These are phyloP conservation scores for Trichomalopsis sarcophagae DNA, from an alignment of 1,140 invertebrate genomes.

Conservation along the genomic window DNA sequence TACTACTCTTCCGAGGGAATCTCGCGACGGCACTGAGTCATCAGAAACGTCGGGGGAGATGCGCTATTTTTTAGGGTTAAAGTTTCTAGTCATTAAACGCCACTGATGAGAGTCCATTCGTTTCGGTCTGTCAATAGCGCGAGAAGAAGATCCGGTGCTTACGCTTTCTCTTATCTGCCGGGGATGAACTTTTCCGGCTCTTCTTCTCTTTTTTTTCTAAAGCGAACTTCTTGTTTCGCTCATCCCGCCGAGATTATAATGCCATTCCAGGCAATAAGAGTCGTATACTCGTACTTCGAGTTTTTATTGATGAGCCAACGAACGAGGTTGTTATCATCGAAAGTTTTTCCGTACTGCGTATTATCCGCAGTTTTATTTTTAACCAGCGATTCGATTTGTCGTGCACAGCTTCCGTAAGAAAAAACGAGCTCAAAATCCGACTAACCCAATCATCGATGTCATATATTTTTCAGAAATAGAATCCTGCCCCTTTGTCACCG, in stretches of 20 bases:
- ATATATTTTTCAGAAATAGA: neutral
- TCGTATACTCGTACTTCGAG: neutral
- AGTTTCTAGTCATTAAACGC: constrained; percentile 44
- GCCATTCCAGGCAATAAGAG: neutral
- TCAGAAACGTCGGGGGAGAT: constrained; percentile 53
- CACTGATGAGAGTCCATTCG: constrained; percentile 36
- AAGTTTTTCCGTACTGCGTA: neutral
- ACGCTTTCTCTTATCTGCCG: neutral
- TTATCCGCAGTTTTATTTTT: too few relatives aligned
- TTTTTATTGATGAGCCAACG: neutral
- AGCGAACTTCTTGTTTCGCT: neutral
- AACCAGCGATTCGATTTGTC: too few relatives aligned
- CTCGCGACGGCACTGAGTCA: constrained; percentile 48
- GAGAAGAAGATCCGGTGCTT: neutral
- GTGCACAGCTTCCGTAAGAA: too few relatives aligned
- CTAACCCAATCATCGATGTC: neutral
- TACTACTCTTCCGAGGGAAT: constrained; percentile 17
- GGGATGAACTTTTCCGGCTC: neutral
- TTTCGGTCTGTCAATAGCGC: constrained; percentile 42
- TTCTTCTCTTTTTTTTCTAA: neutral
- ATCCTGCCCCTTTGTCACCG: neutral
- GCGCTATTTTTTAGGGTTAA: constrained; percentile 53
- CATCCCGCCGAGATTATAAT: neutral
- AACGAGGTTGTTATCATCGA: neutral
- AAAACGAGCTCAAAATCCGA: neutral